Evolutionary conservation across 2,113 vertebrate genomes (phyloP).

Genomic region (Hylia prasina): DNA sequence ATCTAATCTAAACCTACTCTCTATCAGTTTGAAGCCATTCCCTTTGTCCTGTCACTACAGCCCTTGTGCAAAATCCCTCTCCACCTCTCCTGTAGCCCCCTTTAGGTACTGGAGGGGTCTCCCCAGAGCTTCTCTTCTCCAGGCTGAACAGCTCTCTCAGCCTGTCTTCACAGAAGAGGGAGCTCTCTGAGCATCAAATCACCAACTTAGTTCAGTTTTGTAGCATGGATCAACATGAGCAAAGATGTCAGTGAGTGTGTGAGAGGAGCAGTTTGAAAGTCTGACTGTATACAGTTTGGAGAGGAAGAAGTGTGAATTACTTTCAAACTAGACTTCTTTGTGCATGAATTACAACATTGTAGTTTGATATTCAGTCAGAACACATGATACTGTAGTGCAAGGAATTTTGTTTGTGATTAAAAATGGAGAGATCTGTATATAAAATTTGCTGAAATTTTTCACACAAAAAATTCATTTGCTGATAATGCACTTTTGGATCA

Average conservation of each 20-base stretch:
- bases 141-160: not conserved
- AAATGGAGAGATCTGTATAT: not conserved
- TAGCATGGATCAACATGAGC: not conserved
- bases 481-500: not conserved
- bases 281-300: not conserved
- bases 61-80: not conserved
- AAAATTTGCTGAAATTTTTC: not conserved
- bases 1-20: not conserved
- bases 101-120: not conserved
- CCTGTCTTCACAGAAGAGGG: not conserved
- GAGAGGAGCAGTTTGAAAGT: not conserved
- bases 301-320: not conserved
- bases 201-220: not conserved
- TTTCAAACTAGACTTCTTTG: not conserved
- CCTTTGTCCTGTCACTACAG: not conserved
- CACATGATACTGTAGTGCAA: not conserved
- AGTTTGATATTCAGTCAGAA: not conserved
- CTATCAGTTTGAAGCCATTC: not conserved
- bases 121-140: not conserved
- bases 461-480: not conserved
- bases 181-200: not conserved
- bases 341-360: not conserved
- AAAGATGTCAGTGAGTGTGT: not conserved
- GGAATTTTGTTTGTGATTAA: not conserved
- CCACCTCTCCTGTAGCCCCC: not conserved